phyloP scores from a whole-genome alignment of 2,113 vertebrate species.

The Amphiprion ocellaris region DNA sequence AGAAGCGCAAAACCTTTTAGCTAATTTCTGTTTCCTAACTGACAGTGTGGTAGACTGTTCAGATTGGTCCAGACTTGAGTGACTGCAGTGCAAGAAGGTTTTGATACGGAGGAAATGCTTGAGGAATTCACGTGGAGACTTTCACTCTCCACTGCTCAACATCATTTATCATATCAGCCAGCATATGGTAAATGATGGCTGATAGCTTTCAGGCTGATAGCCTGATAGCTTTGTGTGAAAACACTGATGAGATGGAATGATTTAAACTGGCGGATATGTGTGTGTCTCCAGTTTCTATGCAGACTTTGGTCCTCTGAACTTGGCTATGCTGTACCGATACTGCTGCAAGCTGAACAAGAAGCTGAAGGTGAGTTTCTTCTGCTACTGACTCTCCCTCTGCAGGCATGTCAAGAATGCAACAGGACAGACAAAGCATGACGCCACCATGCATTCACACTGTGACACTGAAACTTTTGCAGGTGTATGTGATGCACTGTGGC shows the following conservation, averaged over 20 bases:
- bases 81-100: not conserved
- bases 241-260: no score
- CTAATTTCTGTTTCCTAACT: no score
- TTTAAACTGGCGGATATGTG: not conserved
- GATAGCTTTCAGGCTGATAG: not conserved
- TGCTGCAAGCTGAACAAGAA: slow-evolving; percentile 99
- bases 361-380: slow-evolving; percentile 90
- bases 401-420: slow-evolving; percentile 71
- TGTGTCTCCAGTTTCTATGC: slow-evolving; percentile 85
- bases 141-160: not conserved
- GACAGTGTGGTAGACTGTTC: not conserved
- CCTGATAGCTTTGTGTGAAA: not conserved
- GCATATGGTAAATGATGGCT: no score
- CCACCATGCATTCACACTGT: not conserved
- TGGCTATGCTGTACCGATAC: slow-evolving; percentile 95
- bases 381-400: slow-evolving; percentile 15
- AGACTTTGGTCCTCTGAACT: slow-evolving; percentile 97
- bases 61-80: not conserved
- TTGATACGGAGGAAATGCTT: slow-evolving; percentile 1
- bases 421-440: not conserved
- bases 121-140: not conserved
- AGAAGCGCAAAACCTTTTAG: no score
- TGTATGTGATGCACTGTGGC: no score
- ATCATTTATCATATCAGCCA: not conserved
- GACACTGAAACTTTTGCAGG: not conserved